Base-by-base conservation (phyloP, 2,113 vertebrate genomes). In the Percina caprodes region DNA sequence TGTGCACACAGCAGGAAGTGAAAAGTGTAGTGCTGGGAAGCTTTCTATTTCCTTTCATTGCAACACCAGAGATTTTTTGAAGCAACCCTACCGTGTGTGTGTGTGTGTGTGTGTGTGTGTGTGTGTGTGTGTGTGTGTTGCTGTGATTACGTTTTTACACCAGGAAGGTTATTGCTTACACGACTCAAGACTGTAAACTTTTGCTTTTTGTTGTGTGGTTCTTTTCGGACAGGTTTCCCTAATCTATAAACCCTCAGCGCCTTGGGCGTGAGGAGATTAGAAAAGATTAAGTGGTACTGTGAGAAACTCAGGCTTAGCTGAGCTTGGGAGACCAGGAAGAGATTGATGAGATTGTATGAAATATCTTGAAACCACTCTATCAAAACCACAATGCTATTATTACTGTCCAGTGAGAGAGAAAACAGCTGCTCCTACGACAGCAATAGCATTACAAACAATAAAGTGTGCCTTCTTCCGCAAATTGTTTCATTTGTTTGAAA, bases 1-100 rank as follows among this genome's bases (percentile, higher is more conserved):
- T 74, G 75, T 19, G 35, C 0, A n/a, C 80, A 65, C 74, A 87
- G 80, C 46, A 8, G 82, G 87, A 82, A 73, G 78, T 73, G 33
- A 80, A 52, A 42, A 61, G 58, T 19, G 2, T 6, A 23, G 49
- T 7, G 7, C 5, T 18, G 49, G 63, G 8, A 51, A 52, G 66
- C 69, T 58, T 78, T 68, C 55, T 26, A 45, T 79, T 88, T 63
- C 10, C 66, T 78, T 83, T 68, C 63, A 76, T n/a, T 46, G 23
- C 73, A 80, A 68, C 48, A 80, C 77, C 21, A 74, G 39, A 42
- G 10, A 11, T 42, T 42, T 42, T 11, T 79, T 82, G 46, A 77
- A 61, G 15, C 21, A 4, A 49, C 6, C 58, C 35, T 51, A 66
- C 26, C 19, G 68, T 18, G 30, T 18, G 2, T 33, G n/a, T 71